Evolutionary conservation across 2,888 invertebrate genomes (phyloP).

Genomic region (Troglohyphantes excavatus): DNA sequence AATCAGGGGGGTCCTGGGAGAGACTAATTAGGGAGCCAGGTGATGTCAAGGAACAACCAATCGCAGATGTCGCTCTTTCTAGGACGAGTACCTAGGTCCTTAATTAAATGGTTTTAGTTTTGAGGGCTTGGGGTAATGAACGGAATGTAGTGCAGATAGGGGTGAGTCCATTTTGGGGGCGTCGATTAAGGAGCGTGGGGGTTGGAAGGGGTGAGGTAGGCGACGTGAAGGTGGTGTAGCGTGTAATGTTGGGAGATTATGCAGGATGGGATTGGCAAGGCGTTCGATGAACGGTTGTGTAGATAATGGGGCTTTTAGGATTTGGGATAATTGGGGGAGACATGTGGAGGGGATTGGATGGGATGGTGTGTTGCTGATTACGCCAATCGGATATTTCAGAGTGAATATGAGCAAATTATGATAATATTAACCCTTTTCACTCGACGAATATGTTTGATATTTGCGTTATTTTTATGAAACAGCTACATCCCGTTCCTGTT

Average conservation of each 20-base stretch:
- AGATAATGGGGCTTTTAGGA: background rate
- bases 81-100: background rate
- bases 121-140: constrained; percentile 32
- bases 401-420: no score
- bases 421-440: no score
- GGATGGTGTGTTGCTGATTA: no score
- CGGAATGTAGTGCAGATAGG: no score
- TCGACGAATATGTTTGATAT: no score
- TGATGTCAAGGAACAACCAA: constrained; percentile 77
- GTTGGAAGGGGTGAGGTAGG: constrained; percentile 1
- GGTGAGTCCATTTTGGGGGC: background rate
- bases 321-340: background rate
- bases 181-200: background rate
- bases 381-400: no score
- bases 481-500: no score
- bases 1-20: constrained; percentile 63
- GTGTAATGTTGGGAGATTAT: no score
- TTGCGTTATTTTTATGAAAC: no score
- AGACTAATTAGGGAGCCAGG: constrained; percentile 75
- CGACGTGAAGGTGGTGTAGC: background rate
- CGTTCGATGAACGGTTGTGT: background rate
- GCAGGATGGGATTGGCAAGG: background rate
- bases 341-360: no score
- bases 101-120: constrained; percentile 75
- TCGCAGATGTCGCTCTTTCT: constrained; percentile 35